A percentile compares a stretch with the other conserved stretches of the same genome.
Evolutionary conservation across 1,140 invertebrate species (phyloP).

Genomic region (Chionoecetes opilio): DNA sequence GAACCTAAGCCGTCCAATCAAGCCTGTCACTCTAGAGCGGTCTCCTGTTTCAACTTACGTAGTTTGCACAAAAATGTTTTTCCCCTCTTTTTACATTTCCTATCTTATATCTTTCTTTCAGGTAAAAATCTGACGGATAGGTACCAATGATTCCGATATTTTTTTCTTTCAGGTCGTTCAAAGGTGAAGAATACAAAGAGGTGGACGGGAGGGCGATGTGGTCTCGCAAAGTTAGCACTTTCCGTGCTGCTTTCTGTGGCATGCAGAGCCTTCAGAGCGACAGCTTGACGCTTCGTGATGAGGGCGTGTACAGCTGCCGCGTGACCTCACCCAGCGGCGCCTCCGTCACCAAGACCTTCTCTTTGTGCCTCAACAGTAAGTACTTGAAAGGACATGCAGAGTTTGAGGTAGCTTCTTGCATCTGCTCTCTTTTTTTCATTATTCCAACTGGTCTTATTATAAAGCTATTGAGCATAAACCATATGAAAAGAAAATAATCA

Average conservation of each 20-base stretch:
- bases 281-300: background rate
- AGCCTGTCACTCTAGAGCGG: no score
- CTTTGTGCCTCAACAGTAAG: slow-evolving; percentile 44
- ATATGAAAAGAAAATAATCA: no score
- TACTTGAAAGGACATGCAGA: background rate
- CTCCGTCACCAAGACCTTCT: slow-evolving; percentile 50
- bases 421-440: no score
- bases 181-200: slow-evolving; percentile 28
- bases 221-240: background rate
- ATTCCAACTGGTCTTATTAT: no score
- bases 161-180: background rate
- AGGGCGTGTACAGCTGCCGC: slow-evolving; percentile 45
- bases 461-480: no score
- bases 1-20: no score
- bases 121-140: background rate
- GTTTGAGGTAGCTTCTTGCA: background rate
- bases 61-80: no score
- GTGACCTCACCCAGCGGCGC: slow-evolving; percentile 40
- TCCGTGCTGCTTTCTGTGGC: background rate
- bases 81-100: no score
- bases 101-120: no score
- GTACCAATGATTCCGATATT: background rate
- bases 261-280: slow-evolving; percentile 38
- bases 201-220: no score
- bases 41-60: no score